Evolutionary conservation across 53 echinoderm and acorn worm species (phyloP).

Genomic region (Holothuria scabra): DNA sequence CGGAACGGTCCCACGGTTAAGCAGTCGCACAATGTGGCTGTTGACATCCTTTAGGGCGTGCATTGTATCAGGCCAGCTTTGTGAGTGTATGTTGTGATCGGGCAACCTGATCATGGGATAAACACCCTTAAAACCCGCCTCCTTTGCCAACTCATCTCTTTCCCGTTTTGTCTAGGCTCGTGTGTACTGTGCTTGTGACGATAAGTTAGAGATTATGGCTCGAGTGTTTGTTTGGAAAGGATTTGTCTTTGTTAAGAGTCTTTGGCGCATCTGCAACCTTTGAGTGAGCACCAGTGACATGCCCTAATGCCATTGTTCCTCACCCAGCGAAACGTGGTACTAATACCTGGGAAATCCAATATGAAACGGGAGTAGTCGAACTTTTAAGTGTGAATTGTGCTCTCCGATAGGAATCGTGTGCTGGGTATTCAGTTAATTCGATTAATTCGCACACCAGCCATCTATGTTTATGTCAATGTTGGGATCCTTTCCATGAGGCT

Average conservation of each 20-base stretch:
- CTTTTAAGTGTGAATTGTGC: not conserved
- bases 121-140: not conserved
- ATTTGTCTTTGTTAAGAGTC: not conserved
- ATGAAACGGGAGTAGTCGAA: conserved; percentile 12
- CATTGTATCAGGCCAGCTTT: conserved; percentile 17
- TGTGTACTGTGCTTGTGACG: no score
- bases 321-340: not conserved
- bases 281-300: conserved; percentile 17
- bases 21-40: not conserved
- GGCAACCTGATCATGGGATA: not conserved
- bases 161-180: no score
- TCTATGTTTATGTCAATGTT: conserved; percentile 6
- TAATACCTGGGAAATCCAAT: not conserved
- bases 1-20: not conserved
- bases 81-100: not conserved
- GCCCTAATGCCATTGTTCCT: conserved; percentile 15
- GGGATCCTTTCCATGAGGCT: conserved; percentile 1
- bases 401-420: not conserved
- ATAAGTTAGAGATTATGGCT: no score
- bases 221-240: no score
- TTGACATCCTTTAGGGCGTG: not conserved
- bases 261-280: not conserved
- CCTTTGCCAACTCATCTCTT: no score
- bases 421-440: not conserved
- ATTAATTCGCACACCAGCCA: not conserved